phyloP scores from a whole-genome alignment of 2,888 invertebrate genomes.

The Hypomecis atomaria region DNA sequence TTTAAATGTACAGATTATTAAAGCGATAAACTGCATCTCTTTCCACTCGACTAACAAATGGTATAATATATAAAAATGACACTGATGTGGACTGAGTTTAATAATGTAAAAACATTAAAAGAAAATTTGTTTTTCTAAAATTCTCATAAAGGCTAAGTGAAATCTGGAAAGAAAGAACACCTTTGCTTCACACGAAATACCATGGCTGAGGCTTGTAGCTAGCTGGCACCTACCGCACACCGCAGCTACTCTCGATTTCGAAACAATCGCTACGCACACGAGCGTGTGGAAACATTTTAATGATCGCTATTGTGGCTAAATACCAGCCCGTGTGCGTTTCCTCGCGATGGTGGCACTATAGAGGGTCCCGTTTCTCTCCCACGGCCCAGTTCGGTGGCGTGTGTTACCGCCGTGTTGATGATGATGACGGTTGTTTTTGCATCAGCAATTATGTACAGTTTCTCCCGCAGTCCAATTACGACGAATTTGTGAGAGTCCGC shows the following conservation, averaged over 20 bases:
- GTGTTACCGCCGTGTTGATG: slow-evolving; percentile 76
- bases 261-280: slow-evolving; percentile 75
- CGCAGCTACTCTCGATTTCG: slow-evolving; percentile 77
- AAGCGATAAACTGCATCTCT: no score
- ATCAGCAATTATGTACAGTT: slow-evolving; percentile 81
- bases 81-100: background rate
- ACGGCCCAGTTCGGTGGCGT: slow-evolving; percentile 78
- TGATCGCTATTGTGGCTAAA: slow-evolving; percentile 74
- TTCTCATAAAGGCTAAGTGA: slow-evolving; percentile 17
- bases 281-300: slow-evolving; percentile 78
- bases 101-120: slow-evolving; percentile 33
- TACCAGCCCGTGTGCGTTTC: slow-evolving; percentile 70
- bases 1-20: no score
- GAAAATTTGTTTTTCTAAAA: slow-evolving; percentile 14
- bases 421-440: slow-evolving; percentile 79
- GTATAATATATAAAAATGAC: background rate
- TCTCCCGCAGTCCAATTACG: slow-evolving; percentile 77
- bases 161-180: slow-evolving; percentile 23
- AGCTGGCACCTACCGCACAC: slow-evolving; percentile 40
- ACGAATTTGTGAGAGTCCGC: slow-evolving; percentile 74
- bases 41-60: no score
- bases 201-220: slow-evolving; percentile 45
- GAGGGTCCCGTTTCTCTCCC: slow-evolving; percentile 80
- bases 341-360: slow-evolving; percentile 69
- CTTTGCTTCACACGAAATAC: slow-evolving; percentile 40